A percentile compares a stretch with the other conserved stretches of the same genome.
Conservation (phyloP, 2,113 vertebrate genomes). For the Salvator merianae region DNA sequence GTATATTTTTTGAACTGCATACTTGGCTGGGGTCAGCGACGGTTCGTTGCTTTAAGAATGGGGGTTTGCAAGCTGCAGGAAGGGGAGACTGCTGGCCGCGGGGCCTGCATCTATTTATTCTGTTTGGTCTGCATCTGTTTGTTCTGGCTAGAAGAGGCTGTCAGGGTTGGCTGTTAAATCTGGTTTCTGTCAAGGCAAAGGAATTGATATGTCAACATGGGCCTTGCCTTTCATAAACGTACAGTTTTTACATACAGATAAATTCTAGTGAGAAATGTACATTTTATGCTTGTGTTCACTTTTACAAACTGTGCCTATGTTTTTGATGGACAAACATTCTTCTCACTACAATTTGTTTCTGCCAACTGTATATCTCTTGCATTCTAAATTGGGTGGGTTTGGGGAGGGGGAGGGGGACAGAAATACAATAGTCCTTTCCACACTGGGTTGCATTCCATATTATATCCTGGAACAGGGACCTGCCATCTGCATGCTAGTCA, state of each 20-base stretch:
- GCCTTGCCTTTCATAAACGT: neutral
- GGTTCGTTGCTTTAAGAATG: no score
- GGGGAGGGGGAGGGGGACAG: neutral
- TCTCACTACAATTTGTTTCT: constrained; percentile 4
- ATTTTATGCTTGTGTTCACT: constrained; percentile 2
- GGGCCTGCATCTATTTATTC: no score
- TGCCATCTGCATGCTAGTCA: no score
- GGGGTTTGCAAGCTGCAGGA: no score
- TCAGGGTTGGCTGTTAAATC: neutral
- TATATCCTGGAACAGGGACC: no score
- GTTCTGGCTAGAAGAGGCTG: neutral
- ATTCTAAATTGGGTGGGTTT: constrained; percentile 1
- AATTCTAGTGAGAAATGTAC: constrained; percentile 30
- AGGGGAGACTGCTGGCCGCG: no score
- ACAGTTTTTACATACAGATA: constrained; percentile 25
- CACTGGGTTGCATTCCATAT: no score
- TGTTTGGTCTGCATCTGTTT: neutral
- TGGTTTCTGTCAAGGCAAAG: neutral
- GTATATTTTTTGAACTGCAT: no score
- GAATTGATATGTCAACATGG: neutral
- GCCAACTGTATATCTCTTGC: neutral
- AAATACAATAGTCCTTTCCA: no score
- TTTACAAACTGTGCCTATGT: neutral
- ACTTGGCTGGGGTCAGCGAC: no score
- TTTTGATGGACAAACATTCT: neutral